A percentile compares a stretch with the other conserved stretches of the same genome.
Conservation (phyloP, 2,113 vertebrate genomes). For the Ictidomys tridecemlineatus region DNA sequence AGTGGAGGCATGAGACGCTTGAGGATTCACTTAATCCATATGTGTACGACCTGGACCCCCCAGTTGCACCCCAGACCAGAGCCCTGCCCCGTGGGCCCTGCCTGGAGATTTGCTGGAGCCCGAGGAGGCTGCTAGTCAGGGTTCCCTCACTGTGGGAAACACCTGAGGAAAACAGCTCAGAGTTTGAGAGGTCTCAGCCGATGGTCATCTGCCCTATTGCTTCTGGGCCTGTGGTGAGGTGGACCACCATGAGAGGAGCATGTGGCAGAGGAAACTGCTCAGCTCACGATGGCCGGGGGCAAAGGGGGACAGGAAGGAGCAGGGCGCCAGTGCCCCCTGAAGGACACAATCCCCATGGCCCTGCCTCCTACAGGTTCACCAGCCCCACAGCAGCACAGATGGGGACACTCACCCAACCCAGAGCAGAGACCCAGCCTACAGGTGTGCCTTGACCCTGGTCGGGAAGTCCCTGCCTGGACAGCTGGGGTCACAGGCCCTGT, state of each 20-base stretch:
- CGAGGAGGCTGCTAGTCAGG: neutral
- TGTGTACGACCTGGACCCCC: accelerated
- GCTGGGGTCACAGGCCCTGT: accelerated
- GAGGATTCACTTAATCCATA: accelerated
- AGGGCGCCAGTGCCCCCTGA: neutral
- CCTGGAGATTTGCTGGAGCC: neutral
- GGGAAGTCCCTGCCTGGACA: accelerated
- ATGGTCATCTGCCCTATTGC: neutral
- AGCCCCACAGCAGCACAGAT: too few relatives aligned
- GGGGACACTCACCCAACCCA: neutral
- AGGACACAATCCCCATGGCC: neutral
- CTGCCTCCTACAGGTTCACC: too few relatives aligned
- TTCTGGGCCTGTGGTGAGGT: neutral
- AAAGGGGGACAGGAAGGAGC: neutral
- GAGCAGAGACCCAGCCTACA: neutral
- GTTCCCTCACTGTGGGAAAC: neutral
- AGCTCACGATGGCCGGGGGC: too few relatives aligned
- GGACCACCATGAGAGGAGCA: too few relatives aligned
- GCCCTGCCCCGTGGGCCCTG: neutral
- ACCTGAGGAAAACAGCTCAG: neutral
- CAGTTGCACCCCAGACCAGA: accelerated
- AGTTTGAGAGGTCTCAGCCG: too few relatives aligned
- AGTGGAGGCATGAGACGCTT: accelerated
- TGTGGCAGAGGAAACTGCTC: neutral
- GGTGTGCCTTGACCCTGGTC: accelerated